Evolutionary conservation across 2,888 invertebrate genomes (phyloP).

Genomic region (Esperia sulphurella): DNA sequence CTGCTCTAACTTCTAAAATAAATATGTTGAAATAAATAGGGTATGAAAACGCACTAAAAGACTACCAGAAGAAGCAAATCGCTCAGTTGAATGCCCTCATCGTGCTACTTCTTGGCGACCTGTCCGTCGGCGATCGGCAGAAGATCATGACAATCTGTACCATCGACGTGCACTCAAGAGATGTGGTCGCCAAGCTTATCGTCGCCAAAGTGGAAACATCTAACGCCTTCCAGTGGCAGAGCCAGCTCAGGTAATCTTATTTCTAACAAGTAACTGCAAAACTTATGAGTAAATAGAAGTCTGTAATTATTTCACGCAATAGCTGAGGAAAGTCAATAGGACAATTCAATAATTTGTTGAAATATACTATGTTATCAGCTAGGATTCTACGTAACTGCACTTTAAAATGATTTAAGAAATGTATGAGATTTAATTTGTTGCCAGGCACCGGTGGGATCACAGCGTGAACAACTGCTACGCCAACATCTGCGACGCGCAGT

Average conservation of each 20-base stretch:
- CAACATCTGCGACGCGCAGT: conserved; percentile 97
- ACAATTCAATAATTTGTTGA: too few species aligned
- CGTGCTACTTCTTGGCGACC: conserved; percentile 87
- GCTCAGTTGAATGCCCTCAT: conserved; percentile 91
- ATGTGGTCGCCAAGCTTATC: conserved; percentile 94
- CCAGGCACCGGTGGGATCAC: conserved; percentile 89
- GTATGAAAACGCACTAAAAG: conserved; percentile 95
- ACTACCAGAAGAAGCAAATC: conserved; percentile 94
- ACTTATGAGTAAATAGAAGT: too few species aligned
- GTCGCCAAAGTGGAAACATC: conserved; percentile 87
- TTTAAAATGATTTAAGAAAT: too few species aligned
- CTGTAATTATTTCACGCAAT: too few species aligned
- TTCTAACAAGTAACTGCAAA: background rate
- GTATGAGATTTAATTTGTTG: too few species aligned
- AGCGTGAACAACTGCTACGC: conserved; percentile 90
- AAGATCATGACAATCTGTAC: conserved; percentile 99
- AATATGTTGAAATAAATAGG: conserved; percentile 37
- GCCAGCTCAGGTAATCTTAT: conserved; percentile 83
- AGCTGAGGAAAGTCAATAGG: too few species aligned
- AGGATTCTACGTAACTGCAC: too few species aligned
- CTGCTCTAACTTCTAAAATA: background rate
- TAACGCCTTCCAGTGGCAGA: conserved; percentile 93
- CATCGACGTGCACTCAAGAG: conserved; percentile 96
- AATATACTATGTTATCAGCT: too few species aligned
- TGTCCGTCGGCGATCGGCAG: conserved; percentile 90